A percentile compares a stretch with the other conserved stretches of the same genome.
These are phyloP conservation scores for Acholoe squamosa DNA, from an alignment of 2,888 invertebrate genomes.

Conservation along the genomic window DNA sequence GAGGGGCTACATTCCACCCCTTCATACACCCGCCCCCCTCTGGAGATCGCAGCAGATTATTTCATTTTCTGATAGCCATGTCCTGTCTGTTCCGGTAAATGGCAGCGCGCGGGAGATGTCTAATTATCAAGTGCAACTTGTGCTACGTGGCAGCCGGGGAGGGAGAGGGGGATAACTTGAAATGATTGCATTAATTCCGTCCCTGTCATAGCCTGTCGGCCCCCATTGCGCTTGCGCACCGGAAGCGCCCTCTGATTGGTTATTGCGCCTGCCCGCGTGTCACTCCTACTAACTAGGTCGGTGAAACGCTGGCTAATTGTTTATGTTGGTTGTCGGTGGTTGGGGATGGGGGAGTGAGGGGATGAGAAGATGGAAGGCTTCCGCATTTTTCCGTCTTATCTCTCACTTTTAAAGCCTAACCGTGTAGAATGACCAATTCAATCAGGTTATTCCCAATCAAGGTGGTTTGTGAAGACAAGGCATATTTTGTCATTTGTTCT, in stretches of 20 bases:
- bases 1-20: no score
- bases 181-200: constrained; percentile 60
- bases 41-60: constrained; percentile 36
- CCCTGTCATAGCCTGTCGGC: constrained; percentile 48
- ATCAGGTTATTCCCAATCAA: neutral
- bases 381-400: no score
- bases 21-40: neutral
- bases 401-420: neutral
- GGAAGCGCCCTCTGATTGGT: constrained; percentile 34
- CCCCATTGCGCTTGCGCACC: neutral
- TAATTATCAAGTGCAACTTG: constrained; percentile 55
- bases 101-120: constrained; percentile 40
- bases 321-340: constrained; percentile 36
- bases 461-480: neutral
- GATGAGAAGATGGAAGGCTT: no score
- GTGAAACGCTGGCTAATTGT: constrained; percentile 11
- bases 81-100: constrained; percentile 55
- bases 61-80: constrained; percentile 31
- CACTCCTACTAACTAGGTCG: constrained; percentile 42
- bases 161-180: constrained; percentile 30
- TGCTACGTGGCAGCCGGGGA: constrained; percentile 21
- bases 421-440: neutral
- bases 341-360: neutral
- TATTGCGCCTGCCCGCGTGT: constrained; percentile 19
- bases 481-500: constrained; percentile 1